These are phyloP conservation scores for Pampusana beccarii DNA, from an alignment of 2,113 vertebrate species.

Conservation along the genomic window DNA sequence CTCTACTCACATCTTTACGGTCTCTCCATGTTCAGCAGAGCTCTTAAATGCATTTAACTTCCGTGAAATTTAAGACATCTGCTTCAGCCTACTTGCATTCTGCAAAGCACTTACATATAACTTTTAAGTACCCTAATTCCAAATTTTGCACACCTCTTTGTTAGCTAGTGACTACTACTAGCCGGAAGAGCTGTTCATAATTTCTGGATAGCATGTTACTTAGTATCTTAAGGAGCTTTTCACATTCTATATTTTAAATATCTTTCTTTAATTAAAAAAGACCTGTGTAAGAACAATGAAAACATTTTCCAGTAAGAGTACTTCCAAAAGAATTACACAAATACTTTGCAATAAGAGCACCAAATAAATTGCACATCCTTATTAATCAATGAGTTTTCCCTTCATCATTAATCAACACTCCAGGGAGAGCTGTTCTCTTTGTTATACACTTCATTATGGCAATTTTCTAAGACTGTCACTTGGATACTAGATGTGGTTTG, in stretches of 20 bases:
- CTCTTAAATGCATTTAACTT: background rate
- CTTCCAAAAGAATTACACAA: background rate
- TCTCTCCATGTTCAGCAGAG: background rate
- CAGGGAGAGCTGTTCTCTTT: background rate
- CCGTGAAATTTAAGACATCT: background rate
- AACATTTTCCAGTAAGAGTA: background rate
- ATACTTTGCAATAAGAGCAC: background rate
- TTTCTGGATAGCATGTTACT: background rate
- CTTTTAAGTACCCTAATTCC: background rate
- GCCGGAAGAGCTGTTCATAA: background rate
- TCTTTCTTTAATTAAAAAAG: background rate
- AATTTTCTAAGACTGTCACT: background rate
- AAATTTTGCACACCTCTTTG: background rate
- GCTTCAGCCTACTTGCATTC: background rate
- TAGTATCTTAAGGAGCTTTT: background rate
- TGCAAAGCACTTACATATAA: background rate
- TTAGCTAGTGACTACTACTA: background rate
- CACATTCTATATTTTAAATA: background rate
- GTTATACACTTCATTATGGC: background rate
- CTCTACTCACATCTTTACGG: background rate
- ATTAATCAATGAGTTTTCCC: background rate
- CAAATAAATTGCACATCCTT: background rate
- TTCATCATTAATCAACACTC: background rate
- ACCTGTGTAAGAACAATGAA: accelerated
- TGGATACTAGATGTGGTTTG: background rate